A percentile compares a stretch with the other conserved stretches of the same genome.
Conservation (phyloP, 2,113 vertebrate species). For the Scytalopus superciliaris region DNA sequence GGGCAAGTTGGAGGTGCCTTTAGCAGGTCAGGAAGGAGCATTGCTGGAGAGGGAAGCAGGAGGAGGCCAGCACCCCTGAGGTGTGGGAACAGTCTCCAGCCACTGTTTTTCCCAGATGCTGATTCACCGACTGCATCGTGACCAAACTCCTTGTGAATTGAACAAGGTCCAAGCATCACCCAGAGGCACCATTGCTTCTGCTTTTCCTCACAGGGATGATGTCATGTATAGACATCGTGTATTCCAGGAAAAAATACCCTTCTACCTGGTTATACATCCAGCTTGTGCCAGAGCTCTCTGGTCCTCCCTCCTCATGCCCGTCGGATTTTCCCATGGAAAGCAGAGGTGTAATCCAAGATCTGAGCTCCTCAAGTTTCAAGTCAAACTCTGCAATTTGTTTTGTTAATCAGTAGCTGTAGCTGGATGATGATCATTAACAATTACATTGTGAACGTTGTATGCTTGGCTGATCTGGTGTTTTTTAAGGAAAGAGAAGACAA, state of each 20-base stretch:
- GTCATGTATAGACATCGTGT: rapidly evolving
- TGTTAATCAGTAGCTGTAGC: neutral
- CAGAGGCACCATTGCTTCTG: rapidly evolving
- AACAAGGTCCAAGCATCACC: neutral
- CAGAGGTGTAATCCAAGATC: neutral
- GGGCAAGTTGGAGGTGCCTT: neutral
- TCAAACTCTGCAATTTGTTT: neutral
- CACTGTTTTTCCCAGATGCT: neutral
- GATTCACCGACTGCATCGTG: neutral
- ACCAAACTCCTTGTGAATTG: neutral
- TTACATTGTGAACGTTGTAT: neutral
- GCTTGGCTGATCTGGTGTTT: neutral
- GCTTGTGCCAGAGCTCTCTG: rapidly evolving
- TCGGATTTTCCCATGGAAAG: neutral
- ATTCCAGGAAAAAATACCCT: rapidly evolving
- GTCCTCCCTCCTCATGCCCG: rapidly evolving
- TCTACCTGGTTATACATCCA: rapidly evolving
- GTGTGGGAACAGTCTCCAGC: neutral
- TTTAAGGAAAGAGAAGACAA: neutral
- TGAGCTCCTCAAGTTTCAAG: neutral
- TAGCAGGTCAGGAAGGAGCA: neutral
- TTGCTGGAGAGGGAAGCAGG: neutral
- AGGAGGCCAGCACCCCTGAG: rapidly evolving
- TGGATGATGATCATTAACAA: neutral
- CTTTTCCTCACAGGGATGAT: neutral